Base-by-base conservation (phyloP, 2,797 vertebrate species). In the Natrix natrix region DNA sequence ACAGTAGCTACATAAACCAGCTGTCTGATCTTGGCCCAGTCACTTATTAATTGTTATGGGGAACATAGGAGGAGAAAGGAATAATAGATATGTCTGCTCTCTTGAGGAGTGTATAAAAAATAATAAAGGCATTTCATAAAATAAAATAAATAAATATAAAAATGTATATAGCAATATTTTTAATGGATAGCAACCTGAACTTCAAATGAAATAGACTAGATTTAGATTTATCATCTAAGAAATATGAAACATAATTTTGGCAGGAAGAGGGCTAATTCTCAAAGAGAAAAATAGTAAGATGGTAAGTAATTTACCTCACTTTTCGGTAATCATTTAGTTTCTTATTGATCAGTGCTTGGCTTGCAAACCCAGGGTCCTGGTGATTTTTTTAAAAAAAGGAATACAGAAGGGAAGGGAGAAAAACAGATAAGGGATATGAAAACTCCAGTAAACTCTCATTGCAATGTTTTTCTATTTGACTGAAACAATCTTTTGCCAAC, bases 301-400 rank as follows among this genome's bases (percentile, higher is more conserved):
- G 24, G 7, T 87, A 48, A 20, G 69, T 66, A 89, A 89, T 97
- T 95, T 97, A 98, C 99, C 98, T 99, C 95, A 99, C 98, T 97
- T 99, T 99, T 89, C 99, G 98, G 98, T 99, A 99, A 96, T 99
- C 99, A 55, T 99, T 99, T 96, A 99, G 98, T 96, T 99, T 99
- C 98, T 99, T 99, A 96, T 97, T 99, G 97, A 99, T 99, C 96
- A 99, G 98, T 52, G 99, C 99, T 97, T 99, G 99, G 96, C 99
- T 98, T 97, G 99, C 98, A 97, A 98, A 98, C 94, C 99, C 98
- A 16, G 99, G 98, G 97, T 99, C 99, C 99, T 99, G 96, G 93
- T 66, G 32, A 90, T 10, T 32, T 22, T 22, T 7, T 86, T 92
- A 94, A 93, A 89, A 94, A 94, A 96, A 92, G 96, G 92, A 88